Base-by-base conservation (phyloP, 2,888 invertebrate genomes). In the Adela reaumurella region DNA sequence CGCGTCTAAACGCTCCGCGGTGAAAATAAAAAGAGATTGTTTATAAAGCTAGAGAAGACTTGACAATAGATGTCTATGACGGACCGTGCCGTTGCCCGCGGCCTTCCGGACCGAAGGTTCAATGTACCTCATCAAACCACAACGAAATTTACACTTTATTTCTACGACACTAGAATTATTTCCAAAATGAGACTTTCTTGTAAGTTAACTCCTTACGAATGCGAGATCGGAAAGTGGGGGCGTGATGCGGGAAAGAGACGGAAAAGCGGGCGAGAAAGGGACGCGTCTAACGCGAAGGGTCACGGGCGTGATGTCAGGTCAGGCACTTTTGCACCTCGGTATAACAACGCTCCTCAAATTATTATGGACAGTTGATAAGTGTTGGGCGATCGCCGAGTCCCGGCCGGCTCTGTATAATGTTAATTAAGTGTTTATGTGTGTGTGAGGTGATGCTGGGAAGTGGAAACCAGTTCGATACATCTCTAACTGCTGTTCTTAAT, bases 291-390 rank as follows among this genome's bases (percentile, higher is more conserved):
- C 58, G 57, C 60, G 61, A 64, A 70, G 76, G 81, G 81, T 79
- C 81, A 76, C 72, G 70, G 64, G 73, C 81, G 81, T 81, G 81
- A 80, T 79, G 78, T 76, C 74, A 79, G 81, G 78, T 78, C 77
- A 79, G 76, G 76, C 79, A 77, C 78, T 78, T 78, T 81, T 81
- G 80, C 74, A 79, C 80, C 79, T 81, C 79, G 70, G 73, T 69
- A 71, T 76, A 78, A 80, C 80, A 77, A 78, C 76, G 77, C 74
- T 77, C 76, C 74, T 79, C 77, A 79, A 79, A 80, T 80, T 79
- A 76, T 79, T 80, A 78, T 77, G 74, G 78, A 77, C 74, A 76
- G 73, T 73, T 76, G 78, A 77, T 77, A 77, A 77, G 77, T 77
- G 74, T 72, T 68, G 68, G 67, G 65, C 72, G 76, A 77, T 76